phyloP scores from a whole-genome alignment of 2,113 vertebrate species.

The Desmodus rotundus region DNA sequence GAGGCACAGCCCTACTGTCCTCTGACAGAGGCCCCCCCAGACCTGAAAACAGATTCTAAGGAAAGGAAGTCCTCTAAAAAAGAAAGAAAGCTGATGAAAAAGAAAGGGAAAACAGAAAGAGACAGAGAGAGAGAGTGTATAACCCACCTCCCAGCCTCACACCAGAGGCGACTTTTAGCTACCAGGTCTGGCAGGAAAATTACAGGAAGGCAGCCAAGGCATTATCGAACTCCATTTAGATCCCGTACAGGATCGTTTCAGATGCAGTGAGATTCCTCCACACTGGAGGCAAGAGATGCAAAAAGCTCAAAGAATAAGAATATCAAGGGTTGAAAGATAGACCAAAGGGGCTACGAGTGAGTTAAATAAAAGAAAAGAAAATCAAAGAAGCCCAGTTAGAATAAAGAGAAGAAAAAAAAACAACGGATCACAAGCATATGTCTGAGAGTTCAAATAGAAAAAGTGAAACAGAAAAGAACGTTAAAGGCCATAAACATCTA shows the following conservation, averaged over 20 bases:
- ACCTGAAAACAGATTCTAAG: constrained; percentile 95
- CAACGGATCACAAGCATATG: constrained; percentile 82
- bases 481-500: constrained; percentile 88
- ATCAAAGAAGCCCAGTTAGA: constrained; percentile 84
- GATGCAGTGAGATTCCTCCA: constrained; percentile 95
- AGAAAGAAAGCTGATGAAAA: constrained; percentile 84
- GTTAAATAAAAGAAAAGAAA: constrained; percentile 86
- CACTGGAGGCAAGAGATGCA: constrained; percentile 98
- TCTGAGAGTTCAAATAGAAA: constrained; percentile 87
- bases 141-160: constrained; percentile 87
- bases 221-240: constrained; percentile 93
- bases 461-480: constrained; percentile 87
- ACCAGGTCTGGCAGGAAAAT: constrained; percentile 96
- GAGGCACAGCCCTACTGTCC: constrained; percentile 89
- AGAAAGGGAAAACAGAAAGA: constrained; percentile 86
- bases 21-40: constrained; percentile 96
- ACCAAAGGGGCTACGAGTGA: constrained; percentile 96
- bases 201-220: constrained; percentile 96
- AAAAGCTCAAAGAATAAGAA: constrained; percentile 92
- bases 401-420: constrained; percentile 79
- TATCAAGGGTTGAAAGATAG: constrained; percentile 94
- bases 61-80: constrained; percentile 94
- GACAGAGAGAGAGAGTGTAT: constrained; percentile 87
- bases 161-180: constrained; percentile 90
- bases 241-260: constrained; percentile 93